These are phyloP conservation scores for Siniperca obscura DNA, from an alignment of 2,797 vertebrate species.

Conservation along the genomic window DNA sequence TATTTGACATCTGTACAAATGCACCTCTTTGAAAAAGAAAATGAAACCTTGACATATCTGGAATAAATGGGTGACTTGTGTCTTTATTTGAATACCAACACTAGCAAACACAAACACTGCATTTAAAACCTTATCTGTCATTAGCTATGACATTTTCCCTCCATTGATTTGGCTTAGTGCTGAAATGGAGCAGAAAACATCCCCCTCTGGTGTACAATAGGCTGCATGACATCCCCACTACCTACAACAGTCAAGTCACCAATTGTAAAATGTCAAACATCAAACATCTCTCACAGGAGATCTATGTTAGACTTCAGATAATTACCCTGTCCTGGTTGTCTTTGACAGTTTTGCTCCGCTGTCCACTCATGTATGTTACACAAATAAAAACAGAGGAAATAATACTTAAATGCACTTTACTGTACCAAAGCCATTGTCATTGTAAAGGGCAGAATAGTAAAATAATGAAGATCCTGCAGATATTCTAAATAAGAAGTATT, in stretches of 20 bases:
- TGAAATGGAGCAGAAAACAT: conserved; percentile 24
- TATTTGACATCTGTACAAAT: conserved; percentile 86
- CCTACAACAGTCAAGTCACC: background rate
- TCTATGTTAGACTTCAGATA: background rate
- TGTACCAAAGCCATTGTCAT: background rate
- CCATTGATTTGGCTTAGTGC: conserved; percentile 6
- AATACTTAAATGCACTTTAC: conserved; percentile 15
- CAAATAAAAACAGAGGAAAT: conserved; percentile 24
- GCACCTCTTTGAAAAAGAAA: conserved; percentile 84
- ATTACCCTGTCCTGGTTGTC: background rate
- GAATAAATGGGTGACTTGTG: conserved; percentile 71
- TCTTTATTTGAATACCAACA: conserved; percentile 66
- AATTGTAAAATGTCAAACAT: background rate
- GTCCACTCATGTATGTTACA: background rate
- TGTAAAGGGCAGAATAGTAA: background rate
- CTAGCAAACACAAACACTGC: background rate
- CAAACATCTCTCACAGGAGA: background rate
- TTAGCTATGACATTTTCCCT: background rate
- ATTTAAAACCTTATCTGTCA: background rate
- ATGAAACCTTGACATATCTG: conserved; percentile 86
- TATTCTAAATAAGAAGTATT: background rate
- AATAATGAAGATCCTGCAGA: background rate
- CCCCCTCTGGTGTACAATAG: conserved; percentile 61
- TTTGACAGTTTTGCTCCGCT: conserved; percentile 17
- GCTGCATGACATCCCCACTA: conserved; percentile 25